These are phyloP conservation scores for Abramis brama DNA, from an alignment of 2,113 vertebrate species.

Conservation along the genomic window DNA sequence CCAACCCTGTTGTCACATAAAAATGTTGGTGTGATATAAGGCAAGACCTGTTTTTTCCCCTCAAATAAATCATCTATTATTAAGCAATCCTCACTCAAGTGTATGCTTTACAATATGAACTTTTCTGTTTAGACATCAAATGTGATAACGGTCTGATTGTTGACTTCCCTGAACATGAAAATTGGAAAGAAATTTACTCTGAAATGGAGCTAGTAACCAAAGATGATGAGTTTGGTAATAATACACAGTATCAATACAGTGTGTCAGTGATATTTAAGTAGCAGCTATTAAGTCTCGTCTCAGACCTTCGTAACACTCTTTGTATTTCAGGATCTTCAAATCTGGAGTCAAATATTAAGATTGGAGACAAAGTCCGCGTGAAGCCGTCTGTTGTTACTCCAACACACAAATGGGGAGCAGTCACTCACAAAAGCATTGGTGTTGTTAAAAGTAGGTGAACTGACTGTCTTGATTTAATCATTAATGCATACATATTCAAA, in stretches of 20 bases:
- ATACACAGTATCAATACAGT: not conserved
- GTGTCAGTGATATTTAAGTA: not conserved
- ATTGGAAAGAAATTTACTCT: constrained; percentile 16
- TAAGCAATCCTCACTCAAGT: not conserved
- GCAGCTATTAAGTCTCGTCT: not conserved
- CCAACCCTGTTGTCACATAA: constrained; percentile 11
- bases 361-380: constrained; percentile 36
- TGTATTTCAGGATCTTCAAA: not conserved
- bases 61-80: not conserved
- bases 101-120: not conserved
- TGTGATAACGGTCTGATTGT: not conserved
- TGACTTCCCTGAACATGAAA: constrained; percentile 24
- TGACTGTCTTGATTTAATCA: not conserved
- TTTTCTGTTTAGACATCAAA: not conserved
- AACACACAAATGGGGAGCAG: constrained; percentile 43
- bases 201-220: constrained; percentile 38
- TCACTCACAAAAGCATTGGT: constrained; percentile 18
- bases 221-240: not conserved
- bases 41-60: not conserved
- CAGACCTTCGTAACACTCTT: not conserved
- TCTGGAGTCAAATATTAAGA: not conserved
- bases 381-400: constrained; percentile 35
- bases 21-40: constrained; percentile 31
- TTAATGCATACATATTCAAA: not conserved
- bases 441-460: not conserved